Evolutionary conservation across 2,113 vertebrate genomes (phyloP).

Genomic region (Thalassoma bifasciatum): DNA sequence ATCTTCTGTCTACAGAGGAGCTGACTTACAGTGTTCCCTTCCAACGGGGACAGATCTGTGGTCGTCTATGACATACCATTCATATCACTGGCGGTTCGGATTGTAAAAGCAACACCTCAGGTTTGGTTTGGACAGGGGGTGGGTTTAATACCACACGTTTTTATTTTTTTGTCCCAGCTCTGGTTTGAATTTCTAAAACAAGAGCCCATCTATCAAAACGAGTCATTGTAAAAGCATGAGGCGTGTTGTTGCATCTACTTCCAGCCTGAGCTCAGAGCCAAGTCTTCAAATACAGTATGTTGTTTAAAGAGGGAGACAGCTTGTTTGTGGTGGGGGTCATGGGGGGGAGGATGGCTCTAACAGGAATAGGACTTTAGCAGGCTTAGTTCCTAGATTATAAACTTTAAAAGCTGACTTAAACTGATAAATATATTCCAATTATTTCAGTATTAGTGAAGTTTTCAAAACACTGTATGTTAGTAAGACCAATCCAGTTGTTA

Average conservation of each 20-base stretch:
- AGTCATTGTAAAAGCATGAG: neutral
- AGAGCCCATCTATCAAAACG: neutral
- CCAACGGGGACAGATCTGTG: constrained; percentile 19
- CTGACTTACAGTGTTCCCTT: constrained; percentile 47
- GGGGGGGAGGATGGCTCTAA: neutral
- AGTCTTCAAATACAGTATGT: neutral
- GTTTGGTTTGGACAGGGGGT: constrained; percentile 9
- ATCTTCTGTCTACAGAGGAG: constrained; percentile 43
- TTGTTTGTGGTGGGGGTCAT: neutral
- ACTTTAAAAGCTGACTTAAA: too few relatives aligned
- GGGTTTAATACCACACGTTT: neutral
- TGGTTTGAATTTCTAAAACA: constrained; percentile 3
- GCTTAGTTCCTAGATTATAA: neutral
- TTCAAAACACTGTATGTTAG: too few relatives aligned
- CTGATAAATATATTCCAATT: too few relatives aligned
- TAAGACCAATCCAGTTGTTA: too few relatives aligned
- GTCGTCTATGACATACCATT: constrained; percentile 1
- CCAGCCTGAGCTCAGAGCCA: neutral
- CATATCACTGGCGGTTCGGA: constrained; percentile 11
- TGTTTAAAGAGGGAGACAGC: neutral
- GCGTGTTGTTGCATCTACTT: neutral
- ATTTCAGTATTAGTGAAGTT: too few relatives aligned
- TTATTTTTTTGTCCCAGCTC: neutral
- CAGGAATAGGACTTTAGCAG: neutral
- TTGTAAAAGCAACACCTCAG: neutral